Percentiles rank a stretch among this genome's conserved stretches.
Conservation (phyloP, 37 sponge, comb jelly and placozoan genomes). For the Axinella damicornis region DNA sequence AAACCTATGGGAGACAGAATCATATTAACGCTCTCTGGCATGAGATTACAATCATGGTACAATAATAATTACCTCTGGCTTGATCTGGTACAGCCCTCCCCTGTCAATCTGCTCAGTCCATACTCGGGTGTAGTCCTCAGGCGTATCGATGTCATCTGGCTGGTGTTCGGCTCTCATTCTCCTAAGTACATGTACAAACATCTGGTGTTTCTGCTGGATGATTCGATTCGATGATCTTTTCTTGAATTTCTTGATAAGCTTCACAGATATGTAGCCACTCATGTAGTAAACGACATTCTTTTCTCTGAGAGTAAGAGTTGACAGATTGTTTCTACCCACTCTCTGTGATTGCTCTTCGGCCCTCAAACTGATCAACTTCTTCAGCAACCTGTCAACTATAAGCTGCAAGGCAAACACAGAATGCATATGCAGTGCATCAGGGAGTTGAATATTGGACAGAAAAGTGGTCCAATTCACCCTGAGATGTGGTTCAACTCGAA, state of each 20-base stretch:
- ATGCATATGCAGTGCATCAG: not conserved
- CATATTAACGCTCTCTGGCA: too few species aligned
- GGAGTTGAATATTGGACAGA: not conserved
- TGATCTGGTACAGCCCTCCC: constrained; percentile 26
- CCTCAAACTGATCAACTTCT: not conserved
- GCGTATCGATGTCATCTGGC: not conserved
- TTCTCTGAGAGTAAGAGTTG: not conserved
- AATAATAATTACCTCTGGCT: constrained; percentile 1
- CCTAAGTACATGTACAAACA: not conserved
- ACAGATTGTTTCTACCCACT: too few species aligned
- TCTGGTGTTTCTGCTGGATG: not conserved
- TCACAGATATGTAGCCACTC: constrained; percentile 16
- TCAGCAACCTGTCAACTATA: not conserved
- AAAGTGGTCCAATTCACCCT: too few species aligned
- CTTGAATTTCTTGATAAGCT: constrained; percentile 2
- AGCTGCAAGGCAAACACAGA: not conserved
- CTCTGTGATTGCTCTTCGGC: too few species aligned
- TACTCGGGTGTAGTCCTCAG: constrained; percentile 1
- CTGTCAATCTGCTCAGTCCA: constrained; percentile 23
- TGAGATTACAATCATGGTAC: too few species aligned
- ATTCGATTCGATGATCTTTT: not conserved
- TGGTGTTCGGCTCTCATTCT: constrained; percentile 8
- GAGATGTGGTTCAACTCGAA: not conserved
- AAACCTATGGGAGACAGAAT: not conserved
- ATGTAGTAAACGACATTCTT: constrained; percentile 12